These are phyloP conservation scores for Choristoneura fumiferana DNA, from an alignment of 1,140 invertebrate species.

Conservation along the genomic window DNA sequence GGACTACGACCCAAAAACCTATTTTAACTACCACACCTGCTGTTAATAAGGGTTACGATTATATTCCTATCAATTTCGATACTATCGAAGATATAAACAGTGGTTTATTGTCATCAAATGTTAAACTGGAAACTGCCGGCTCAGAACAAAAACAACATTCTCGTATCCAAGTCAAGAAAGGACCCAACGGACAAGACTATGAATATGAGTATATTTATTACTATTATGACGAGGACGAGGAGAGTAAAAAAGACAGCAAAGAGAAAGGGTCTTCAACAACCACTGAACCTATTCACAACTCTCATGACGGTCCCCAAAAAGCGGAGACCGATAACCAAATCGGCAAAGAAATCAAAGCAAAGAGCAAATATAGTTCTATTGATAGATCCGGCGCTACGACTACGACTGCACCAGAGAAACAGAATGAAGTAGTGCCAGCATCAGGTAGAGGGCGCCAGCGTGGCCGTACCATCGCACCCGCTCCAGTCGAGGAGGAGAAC, in stretches of 20 bases:
- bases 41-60: slow-evolving; percentile 60
- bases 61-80: slow-evolving; percentile 74
- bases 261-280: slow-evolving; percentile 49
- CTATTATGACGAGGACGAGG: slow-evolving; percentile 91
- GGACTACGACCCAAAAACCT: slow-evolving; percentile 72
- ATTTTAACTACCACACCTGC: slow-evolving; percentile 64
- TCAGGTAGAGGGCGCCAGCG: slow-evolving; percentile 76
- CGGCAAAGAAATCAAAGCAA: slow-evolving; percentile 58
- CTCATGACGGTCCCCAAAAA: slow-evolving; percentile 80
- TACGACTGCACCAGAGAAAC: slow-evolving; percentile 75
- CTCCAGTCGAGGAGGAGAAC: slow-evolving; percentile 76
- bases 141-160: slow-evolving; percentile 80
- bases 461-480: slow-evolving; percentile 79
- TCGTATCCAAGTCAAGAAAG: slow-evolving; percentile 90
- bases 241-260: slow-evolving; percentile 70
- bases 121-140: slow-evolving; percentile 73
- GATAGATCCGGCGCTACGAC: slow-evolving; percentile 79
- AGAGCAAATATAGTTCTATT: slow-evolving; percentile 84
- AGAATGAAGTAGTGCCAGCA: slow-evolving; percentile 84
- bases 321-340: slow-evolving; percentile 72
- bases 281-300: slow-evolving; percentile 60
- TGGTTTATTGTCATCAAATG: slow-evolving; percentile 67
- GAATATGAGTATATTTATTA: slow-evolving; percentile 96
- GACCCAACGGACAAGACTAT: slow-evolving; percentile 93
- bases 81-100: slow-evolving; percentile 73